These are phyloP conservation scores for Rhea pennata DNA, from an alignment of 2,113 vertebrate genomes.

Conservation along the genomic window DNA sequence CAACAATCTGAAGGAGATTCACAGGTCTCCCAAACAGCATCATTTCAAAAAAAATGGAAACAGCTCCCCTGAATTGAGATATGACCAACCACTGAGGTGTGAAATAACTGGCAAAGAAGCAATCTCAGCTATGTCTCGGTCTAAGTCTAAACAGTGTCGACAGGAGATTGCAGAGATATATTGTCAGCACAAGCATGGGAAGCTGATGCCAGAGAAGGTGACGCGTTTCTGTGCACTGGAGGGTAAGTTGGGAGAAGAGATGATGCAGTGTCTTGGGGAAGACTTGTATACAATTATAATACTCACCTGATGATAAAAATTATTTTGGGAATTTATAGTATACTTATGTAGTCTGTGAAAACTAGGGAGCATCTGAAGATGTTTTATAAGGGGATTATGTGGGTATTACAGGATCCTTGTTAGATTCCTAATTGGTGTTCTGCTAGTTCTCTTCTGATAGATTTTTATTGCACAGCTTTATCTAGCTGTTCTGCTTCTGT, in stretches of 20 bases:
- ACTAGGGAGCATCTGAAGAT: not conserved
- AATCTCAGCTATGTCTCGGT: conserved; percentile 90
- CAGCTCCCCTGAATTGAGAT: conserved; percentile 78
- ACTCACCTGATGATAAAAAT: not conserved
- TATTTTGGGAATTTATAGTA: not conserved
- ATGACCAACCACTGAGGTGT: conserved; percentile 87
- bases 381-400: not conserved
- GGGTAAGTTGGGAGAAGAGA: conserved; percentile 80
- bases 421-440: not conserved
- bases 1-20: conserved; percentile 62
- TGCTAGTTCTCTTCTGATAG: not conserved
- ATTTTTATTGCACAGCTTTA: not conserved
- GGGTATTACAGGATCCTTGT: not conserved
- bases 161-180: conserved; percentile 92
- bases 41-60: conserved; percentile 62
- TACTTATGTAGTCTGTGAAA: not conserved
- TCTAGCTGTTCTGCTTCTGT: not conserved
- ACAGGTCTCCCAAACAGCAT: conserved; percentile 59
- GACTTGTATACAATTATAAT: not conserved
- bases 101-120: conserved; percentile 97
- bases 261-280: fast-evolving
- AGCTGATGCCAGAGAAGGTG: conserved; percentile 94
- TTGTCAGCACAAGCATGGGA: conserved; percentile 91
- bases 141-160: conserved; percentile 90
- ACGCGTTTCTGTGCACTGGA: conserved; percentile 91